Evolutionary conservation across 1,140 invertebrate genomes (phyloP).

Genomic region (Ctenoplectra terminalis): DNA sequence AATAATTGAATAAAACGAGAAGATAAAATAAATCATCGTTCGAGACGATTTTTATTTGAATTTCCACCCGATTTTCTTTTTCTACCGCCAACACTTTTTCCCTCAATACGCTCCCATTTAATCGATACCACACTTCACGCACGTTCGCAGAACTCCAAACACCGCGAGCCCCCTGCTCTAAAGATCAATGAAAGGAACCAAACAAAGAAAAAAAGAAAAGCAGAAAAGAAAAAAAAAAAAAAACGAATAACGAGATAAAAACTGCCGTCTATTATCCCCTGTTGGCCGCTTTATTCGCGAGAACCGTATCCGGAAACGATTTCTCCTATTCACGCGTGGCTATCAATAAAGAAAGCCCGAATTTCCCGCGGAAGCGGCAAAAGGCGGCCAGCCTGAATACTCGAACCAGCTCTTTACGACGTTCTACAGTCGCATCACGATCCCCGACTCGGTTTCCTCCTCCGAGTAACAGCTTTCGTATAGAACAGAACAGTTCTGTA

Average conservation of each 20-base stretch:
- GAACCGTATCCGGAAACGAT: constrained; percentile 46
- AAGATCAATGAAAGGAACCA: not conserved
- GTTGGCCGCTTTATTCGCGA: constrained; percentile 25
- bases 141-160: not conserved
- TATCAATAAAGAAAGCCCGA: constrained; percentile 58
- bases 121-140: not conserved
- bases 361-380: constrained; percentile 42
- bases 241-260: not conserved
- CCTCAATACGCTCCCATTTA: not conserved
- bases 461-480: constrained; percentile 67
- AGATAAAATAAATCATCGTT: too few relatives aligned
- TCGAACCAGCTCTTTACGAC: constrained; percentile 63
- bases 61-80: not conserved
- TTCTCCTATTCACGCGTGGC: constrained; percentile 29
- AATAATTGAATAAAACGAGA: too few relatives aligned
- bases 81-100: too few relatives aligned
- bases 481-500: constrained; percentile 64
- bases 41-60: not conserved
- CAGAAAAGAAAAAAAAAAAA: not conserved
- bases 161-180: not conserved
- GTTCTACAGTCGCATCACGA: constrained; percentile 70
- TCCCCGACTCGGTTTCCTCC: constrained; percentile 63
- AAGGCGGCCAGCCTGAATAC: constrained; percentile 35
- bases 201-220: not conserved
- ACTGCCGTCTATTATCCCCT: constrained; percentile 14